Conservation (phyloP, 2,888 invertebrate genomes). For the Drosophila paranaensis region DNA sequence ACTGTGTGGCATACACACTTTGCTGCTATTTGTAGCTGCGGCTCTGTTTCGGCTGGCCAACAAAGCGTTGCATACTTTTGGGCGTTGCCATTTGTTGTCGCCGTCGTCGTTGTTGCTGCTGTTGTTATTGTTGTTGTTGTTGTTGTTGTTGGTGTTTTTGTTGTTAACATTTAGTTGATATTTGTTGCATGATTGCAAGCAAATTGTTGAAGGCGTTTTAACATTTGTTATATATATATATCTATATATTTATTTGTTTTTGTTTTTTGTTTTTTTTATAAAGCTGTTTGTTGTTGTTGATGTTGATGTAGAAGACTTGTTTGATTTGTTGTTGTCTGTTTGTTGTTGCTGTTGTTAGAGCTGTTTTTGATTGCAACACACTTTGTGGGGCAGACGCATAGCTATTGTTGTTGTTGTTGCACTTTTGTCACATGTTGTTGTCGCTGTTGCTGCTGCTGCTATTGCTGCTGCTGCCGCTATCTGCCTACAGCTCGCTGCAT, state of each 20-base stretch:
- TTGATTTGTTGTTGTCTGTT: conserved; percentile 25
- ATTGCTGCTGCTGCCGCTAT: conserved; percentile 23
- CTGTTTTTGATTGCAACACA: conserved; percentile 34
- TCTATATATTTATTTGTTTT: not conserved
- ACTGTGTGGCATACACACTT: conserved; percentile 49
- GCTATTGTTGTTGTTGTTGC: conserved; percentile 16
- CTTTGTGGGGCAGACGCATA: conserved; percentile 26
- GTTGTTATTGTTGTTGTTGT: not conserved
- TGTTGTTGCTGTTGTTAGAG: conserved; percentile 22
- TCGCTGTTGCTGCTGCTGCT: conserved; percentile 9
- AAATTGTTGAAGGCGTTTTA: conserved; percentile 5
- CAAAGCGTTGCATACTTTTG: conserved; percentile 60
- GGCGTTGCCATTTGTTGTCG: conserved; percentile 52
- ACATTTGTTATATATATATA: not conserved
- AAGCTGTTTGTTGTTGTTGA: conserved; percentile 28
- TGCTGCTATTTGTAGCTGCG: conserved; percentile 45
- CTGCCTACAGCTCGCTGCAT: conserved; percentile 39
- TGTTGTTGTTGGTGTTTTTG: conserved; percentile 6
- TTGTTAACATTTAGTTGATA: conserved; percentile 40
- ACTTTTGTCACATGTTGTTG: conserved; percentile 21
- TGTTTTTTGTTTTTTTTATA: not conserved
- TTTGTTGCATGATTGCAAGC: conserved; percentile 46
- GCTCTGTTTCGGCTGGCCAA: conserved; percentile 34
- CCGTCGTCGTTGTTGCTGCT: conserved; percentile 7
- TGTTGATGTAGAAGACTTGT: conserved; percentile 13